Conservation (phyloP, 2,888 invertebrate species). For the Hypercompe scribonia region DNA sequence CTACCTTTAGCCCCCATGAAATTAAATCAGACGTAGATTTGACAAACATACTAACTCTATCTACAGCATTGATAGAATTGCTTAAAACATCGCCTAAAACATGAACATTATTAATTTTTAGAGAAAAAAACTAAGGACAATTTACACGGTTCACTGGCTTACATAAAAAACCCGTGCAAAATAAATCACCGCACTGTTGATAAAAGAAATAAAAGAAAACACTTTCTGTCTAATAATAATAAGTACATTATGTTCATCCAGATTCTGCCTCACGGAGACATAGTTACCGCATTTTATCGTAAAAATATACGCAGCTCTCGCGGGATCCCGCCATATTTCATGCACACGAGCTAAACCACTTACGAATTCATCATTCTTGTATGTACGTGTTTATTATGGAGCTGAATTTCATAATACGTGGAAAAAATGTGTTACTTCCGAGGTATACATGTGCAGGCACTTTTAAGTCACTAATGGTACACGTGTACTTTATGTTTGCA, state of each 20-base stretch:
- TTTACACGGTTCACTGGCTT: neutral
- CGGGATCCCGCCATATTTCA: constrained; percentile 33
- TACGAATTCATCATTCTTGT: constrained; percentile 33
- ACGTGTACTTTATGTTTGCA: neutral
- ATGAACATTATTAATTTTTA: too few species aligned
- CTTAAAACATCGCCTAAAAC: too few species aligned
- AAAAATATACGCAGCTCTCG: constrained; percentile 35
- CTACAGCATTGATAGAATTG: too few species aligned
- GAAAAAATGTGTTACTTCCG: constrained; percentile 3
- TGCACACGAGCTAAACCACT: constrained; percentile 33
- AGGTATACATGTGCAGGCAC: neutral
- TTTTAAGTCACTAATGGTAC: neutral
- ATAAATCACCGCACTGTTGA: neutral
- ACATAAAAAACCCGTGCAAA: neutral
- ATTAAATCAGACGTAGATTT: too few species aligned
- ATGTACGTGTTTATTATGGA: constrained; percentile 27
- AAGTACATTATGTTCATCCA: constrained; percentile 14
- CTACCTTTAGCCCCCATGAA: too few species aligned
- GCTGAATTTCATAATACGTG: neutral
- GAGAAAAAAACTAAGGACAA: too few species aligned
- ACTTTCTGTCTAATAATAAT: constrained; percentile 7
- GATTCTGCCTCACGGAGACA: constrained; percentile 33
- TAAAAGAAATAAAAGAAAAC: constrained; percentile 10
- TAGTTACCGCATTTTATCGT: constrained; percentile 33
- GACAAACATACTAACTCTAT: too few species aligned